Percentiles rank a stretch among this genome's conserved stretches.
phyloP scores from a whole-genome alignment of 2,888 invertebrate genomes.

The Calameuta pallipes region DNA sequence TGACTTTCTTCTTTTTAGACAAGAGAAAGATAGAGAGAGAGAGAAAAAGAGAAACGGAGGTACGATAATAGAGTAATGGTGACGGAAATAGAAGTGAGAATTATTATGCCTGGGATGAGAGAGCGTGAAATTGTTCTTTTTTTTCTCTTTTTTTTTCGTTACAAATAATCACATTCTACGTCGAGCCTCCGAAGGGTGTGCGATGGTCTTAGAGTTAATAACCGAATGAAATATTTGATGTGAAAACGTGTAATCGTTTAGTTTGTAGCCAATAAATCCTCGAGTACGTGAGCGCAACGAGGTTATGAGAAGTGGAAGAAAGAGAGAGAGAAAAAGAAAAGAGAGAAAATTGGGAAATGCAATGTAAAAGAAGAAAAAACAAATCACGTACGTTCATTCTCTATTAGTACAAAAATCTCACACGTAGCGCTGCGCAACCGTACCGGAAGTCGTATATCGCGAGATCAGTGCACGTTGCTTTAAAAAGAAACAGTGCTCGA shows the following conservation, averaged over 20 bases:
- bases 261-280: conserved; percentile 43
- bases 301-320: conserved; percentile 11
- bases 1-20: background rate
- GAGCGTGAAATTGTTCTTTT: conserved; percentile 21
- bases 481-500: background rate
- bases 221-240: conserved; percentile 41
- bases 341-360: background rate
- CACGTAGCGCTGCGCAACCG: background rate
- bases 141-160: background rate
- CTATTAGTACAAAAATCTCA: background rate
- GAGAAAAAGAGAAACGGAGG: background rate
- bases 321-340: conserved; percentile 11
- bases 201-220: background rate
- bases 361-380: background rate
- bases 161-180: background rate
- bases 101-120: background rate
- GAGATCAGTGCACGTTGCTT: background rate
- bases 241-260: conserved; percentile 51
- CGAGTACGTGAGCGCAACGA: background rate
- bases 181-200: background rate
- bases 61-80: background rate
- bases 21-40: conserved; percentile 7
- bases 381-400: background rate
- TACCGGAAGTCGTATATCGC: background rate
- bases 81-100: background rate